A percentile compares a stretch with the other conserved stretches of the same genome.
Evolutionary conservation across 1,140 invertebrate species (phyloP).

Genomic region (Drosophila littoralis): DNA sequence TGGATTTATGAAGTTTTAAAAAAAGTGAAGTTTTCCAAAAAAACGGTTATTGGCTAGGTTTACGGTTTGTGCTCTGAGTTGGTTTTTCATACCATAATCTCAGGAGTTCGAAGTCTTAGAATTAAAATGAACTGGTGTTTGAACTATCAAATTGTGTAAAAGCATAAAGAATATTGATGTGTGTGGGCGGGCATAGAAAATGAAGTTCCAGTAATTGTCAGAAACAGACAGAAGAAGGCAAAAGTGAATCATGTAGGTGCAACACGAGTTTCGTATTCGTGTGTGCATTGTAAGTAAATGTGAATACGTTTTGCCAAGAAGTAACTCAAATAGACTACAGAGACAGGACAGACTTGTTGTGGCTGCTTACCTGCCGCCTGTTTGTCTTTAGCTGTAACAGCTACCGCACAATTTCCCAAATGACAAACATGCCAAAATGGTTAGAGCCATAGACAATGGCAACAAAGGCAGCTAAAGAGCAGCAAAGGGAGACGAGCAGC

Average conservation of each 20-base stretch:
- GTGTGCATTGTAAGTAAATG: conserved; percentile 29
- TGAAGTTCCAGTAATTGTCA: conserved; percentile 5
- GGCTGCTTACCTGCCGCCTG: conserved; percentile 62
- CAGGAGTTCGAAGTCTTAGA: no score
- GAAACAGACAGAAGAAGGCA: background rate
- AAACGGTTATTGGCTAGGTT: no score
- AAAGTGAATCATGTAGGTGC: conserved; percentile 29
- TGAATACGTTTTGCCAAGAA: conserved; percentile 21
- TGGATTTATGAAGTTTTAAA: no score
- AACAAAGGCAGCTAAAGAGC: conserved; percentile 42
- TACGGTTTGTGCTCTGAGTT: no score
- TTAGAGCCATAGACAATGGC: conserved; percentile 74
- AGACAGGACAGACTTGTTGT: conserved; percentile 12
- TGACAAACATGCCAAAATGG: conserved; percentile 83
- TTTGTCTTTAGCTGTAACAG: conserved; percentile 71
- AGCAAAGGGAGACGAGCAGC: conserved; percentile 25
- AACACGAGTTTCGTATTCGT: conserved; percentile 1
- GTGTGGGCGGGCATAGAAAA: background rate
- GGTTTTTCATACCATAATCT: no score
- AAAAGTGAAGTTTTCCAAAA: no score
- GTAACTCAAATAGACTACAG: conserved; percentile 25
- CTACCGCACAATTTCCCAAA: conserved; percentile 81
- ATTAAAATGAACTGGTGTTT: no score
- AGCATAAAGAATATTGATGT: no score
- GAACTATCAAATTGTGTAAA: no score